Percentiles rank a stretch among this genome's conserved stretches.
phyloP scores from a whole-genome alignment of 92 coral and sea anemone species.

The Actinernus sp. region DNA sequence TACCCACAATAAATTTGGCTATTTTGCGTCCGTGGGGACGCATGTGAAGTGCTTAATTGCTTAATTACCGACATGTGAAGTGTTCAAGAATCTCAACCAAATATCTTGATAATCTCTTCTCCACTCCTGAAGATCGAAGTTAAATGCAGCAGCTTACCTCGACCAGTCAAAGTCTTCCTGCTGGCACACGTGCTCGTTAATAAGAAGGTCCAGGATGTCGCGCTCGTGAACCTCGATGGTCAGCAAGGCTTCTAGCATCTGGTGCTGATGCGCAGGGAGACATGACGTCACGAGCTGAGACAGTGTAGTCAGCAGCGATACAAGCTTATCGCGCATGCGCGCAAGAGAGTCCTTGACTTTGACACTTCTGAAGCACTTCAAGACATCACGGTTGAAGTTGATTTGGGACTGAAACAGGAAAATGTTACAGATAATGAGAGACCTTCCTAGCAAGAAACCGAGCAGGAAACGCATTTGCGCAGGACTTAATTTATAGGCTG shows the following conservation, averaged over 20 bases:
- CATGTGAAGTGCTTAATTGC: too few species aligned
- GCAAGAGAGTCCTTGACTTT: slow-evolving; percentile 68
- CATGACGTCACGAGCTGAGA: slow-evolving; percentile 88
- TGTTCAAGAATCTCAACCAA: too few species aligned
- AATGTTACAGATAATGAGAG: neutral
- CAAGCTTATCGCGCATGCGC: slow-evolving; percentile 72
- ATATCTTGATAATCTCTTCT: too few species aligned
- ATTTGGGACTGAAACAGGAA: slow-evolving; percentile 82
- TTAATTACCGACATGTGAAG: too few species aligned
- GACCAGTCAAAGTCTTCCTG: slow-evolving; percentile 97
- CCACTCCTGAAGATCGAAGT: too few species aligned
- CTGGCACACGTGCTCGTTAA: slow-evolving; percentile 72
- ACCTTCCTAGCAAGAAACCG: too few species aligned
- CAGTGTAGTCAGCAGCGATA: slow-evolving; percentile 70
- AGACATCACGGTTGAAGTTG: slow-evolving; percentile 81
- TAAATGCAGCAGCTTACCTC: too few species aligned
- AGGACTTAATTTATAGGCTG: neutral
- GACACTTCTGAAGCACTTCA: slow-evolving; percentile 66
- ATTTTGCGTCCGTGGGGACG: too few species aligned
- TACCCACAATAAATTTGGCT: too few species aligned
- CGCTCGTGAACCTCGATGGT: slow-evolving; percentile 95
- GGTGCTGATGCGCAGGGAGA: slow-evolving; percentile 70
- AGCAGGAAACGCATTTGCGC: neutral
- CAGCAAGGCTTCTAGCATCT: slow-evolving; percentile 88
- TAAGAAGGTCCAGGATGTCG: slow-evolving; percentile 80